Base-by-base conservation (phyloP, 2,113 vertebrate species). In the Thunnus maccoyii region DNA sequence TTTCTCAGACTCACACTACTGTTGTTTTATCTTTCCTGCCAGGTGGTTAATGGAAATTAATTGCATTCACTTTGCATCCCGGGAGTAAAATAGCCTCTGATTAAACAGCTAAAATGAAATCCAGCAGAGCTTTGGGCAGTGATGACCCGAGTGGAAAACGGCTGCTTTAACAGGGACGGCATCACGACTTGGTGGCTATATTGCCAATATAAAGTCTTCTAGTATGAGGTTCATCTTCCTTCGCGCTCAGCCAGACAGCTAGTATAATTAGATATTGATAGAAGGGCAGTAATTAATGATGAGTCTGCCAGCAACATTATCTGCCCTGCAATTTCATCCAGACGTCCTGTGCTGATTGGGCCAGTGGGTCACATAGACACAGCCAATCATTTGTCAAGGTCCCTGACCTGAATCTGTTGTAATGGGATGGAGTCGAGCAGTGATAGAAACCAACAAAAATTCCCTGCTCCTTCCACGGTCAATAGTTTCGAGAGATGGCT, bases 221-320 rank as follows among this genome's bases (percentile, higher is more conserved):
- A 87, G 87, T 68, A 81, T 36, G 63, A 84, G 83, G 69, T 90
- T 88, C 89, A 88, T 93, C 90, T 92, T 84, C 80, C 68, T 80
- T 50, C 75, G 18, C 61, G 78, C 87, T 82, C 84, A 16, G 76
- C 76, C 86, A 87, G 92, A 93, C 92, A 93, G 91, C 85, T 68
- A 22, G 72, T 78, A 92, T 95, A 95, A 95, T 94, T 94, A 91
- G 89, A 91, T 95, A 95, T 95, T 93, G 95, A 95, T 94, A 92
- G 88, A 89, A 83, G 71, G 86, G 72, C 68, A 62, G 89, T 93
- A 94, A 94, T 94, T 94, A 94, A 95, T 92, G 92, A 94, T 77
- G 90, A 90, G 80, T 73, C 80, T 68, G 83, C 55, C 80, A 55
- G 85, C 88, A 75, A 87, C 85, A 92, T 93, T 92, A 90, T 89